Evolutionary conservation across 1,140 invertebrate species (phyloP), one percentile per base, ranked within the genome.

Genomic region (Pseudomyrmex sp.): DNA sequence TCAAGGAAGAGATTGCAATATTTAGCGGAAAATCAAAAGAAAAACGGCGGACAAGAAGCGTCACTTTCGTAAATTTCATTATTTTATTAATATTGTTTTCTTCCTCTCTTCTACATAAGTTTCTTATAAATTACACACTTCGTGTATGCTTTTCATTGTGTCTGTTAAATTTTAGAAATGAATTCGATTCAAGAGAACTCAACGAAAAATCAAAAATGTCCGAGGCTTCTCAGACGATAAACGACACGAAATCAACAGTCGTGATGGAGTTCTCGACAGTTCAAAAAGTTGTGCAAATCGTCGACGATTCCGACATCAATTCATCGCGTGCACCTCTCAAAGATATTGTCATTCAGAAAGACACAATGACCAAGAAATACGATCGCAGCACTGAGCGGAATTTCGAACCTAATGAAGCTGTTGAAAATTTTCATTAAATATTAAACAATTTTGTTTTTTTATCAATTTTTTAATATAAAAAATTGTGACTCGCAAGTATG

Each of bases 211-310:
- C 5, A 2, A 83, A 58, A 8, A 65, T 80, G 50, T 88, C 87
- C 0, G 85, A 88, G 8, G 82, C 82, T 18, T 88, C 84, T 52
- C 87, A 89, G 23, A 89, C 87, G 0, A 23, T 50, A 3, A 70
- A 82, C 12, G 82, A 91, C 0, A 20, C 75, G 0, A 91, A 85
- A 59, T 87, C 90, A 0, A 87, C 89, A 5, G 54, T 91, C 9
- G 77, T 91, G 8, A 90, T 91, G 90, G 88, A 91, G 44, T 88
- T 90, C n/a, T 88, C 88, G 35, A 91, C 90, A 0, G 72, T 90
- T 3, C 90, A 91, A 50, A 91, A 90, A 63, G 68, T 91, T 9
- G 66, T 90, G 12, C 90, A 91, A 35, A 84, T 90, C 13, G 18
- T 90, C 15, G 89, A 87, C 5, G 82, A 89, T 26, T 20, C 23